Evolutionary conservation across 2,113 vertebrate species (phyloP).

Genomic region (Reinhardtius hippoglossoides): DNA sequence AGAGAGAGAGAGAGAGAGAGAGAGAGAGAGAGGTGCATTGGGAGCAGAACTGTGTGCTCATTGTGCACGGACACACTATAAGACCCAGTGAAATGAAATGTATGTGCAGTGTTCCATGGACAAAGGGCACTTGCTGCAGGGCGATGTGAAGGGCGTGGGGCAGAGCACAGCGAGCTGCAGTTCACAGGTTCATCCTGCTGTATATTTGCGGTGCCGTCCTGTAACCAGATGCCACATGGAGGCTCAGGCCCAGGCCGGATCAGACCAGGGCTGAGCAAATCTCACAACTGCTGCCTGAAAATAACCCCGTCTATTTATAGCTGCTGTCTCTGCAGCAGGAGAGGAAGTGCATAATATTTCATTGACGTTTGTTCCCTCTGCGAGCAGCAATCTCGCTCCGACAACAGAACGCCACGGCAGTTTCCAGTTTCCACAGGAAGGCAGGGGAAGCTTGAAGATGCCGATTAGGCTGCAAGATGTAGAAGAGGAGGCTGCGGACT

Average conservation of each 20-base stretch:
- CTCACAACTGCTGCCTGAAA: constrained; percentile 66
- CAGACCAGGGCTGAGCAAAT: constrained; percentile 55
- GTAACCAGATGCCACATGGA: constrained; percentile 51
- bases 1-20: not conserved
- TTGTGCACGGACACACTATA: not conserved
- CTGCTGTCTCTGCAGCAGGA: constrained; percentile 62
- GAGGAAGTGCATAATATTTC: constrained; percentile 74
- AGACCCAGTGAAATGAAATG: not conserved
- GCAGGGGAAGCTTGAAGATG: constrained; percentile 50
- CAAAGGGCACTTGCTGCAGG: constrained; percentile 23
- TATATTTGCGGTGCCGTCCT: constrained; percentile 35
- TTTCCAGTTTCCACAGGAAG: constrained; percentile 77
- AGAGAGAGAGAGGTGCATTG: not conserved
- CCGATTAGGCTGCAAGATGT: constrained; percentile 49
- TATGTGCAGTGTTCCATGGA: not conserved
- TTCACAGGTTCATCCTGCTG: constrained; percentile 37
- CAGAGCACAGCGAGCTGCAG: not conserved
- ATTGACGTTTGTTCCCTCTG: constrained; percentile 68
- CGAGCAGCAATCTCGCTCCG: constrained; percentile 16
- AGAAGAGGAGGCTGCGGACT: constrained; percentile 2
- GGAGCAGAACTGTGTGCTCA: not conserved
- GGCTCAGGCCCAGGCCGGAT: constrained; percentile 39
- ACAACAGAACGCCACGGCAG: constrained; percentile 44
- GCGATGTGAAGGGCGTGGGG: constrained; percentile 9
- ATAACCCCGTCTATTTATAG: constrained; percentile 73